Conservation (phyloP, 1,140 invertebrate genomes). For the Caenorhabditis briggsae region DNA sequence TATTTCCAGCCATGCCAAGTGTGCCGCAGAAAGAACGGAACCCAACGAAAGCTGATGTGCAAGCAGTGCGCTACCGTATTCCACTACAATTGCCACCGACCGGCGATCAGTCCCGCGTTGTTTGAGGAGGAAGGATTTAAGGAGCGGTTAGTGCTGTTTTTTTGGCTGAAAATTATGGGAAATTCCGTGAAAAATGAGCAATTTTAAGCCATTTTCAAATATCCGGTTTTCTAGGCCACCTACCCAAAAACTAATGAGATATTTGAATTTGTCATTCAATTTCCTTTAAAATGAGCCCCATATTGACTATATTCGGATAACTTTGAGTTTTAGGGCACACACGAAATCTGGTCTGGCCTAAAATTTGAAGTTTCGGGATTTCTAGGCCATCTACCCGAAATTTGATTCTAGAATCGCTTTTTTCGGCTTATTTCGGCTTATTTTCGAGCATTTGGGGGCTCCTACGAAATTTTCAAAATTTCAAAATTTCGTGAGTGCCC, state of each 20-base stretch:
- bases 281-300: too few species aligned
- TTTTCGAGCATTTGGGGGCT: too few species aligned
- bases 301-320: too few species aligned
- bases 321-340: too few species aligned
- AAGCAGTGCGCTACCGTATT: slow-evolving; percentile 10
- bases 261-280: background rate
- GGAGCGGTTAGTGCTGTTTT: background rate
- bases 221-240: background rate
- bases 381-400: too few species aligned
- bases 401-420: background rate
- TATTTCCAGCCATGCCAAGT: slow-evolving; percentile 19
- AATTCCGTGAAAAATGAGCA: too few species aligned
- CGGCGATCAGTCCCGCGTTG: background rate
- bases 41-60: background rate
- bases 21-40: slow-evolving; percentile 19
- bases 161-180: background rate
- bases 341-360: too few species aligned
- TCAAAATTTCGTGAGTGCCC: too few species aligned
- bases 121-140: slow-evolving; percentile 49
- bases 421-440: background rate
- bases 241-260: too few species aligned
- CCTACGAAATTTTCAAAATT: too few species aligned
- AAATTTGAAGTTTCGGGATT: too few species aligned
- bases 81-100: background rate
- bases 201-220: background rate